phyloP scores from a whole-genome alignment of 2,113 vertebrate species.

The Odocoileus hemionus region DNA sequence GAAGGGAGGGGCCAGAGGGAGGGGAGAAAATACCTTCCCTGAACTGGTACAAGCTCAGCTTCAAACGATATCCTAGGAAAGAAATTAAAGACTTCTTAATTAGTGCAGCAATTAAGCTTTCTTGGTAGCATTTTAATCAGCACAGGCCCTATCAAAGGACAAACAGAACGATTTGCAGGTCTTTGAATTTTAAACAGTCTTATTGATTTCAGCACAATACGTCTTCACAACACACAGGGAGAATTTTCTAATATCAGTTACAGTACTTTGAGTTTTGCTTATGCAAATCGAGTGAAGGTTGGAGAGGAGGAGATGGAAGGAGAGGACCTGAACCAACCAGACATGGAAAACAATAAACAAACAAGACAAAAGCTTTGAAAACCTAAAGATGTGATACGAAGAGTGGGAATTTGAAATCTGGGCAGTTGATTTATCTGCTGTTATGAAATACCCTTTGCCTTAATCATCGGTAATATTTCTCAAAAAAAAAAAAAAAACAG shows the following conservation, averaged over 20 bases:
- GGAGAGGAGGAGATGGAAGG: constrained; percentile 46
- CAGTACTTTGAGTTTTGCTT: constrained; percentile 82
- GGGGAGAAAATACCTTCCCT: constrained; percentile 76
- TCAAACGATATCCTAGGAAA: constrained; percentile 87
- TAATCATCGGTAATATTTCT: constrained; percentile 57
- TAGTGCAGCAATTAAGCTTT: constrained; percentile 90
- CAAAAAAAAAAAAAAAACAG: neutral
- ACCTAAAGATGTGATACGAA: neutral
- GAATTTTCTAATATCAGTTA: constrained; percentile 85
- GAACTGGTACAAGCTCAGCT: constrained; percentile 80
- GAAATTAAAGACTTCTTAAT: constrained; percentile 92
- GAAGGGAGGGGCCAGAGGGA: constrained; percentile 61
- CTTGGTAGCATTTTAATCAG: constrained; percentile 91
- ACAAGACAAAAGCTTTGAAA: constrained; percentile 58
- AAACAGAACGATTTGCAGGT: constrained; percentile 90
- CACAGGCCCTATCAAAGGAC: constrained; percentile 89
- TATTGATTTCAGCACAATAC: constrained; percentile 87
- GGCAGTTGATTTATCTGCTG: constrained; percentile 12
- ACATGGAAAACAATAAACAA: constrained; percentile 55
- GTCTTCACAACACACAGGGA: constrained; percentile 83
- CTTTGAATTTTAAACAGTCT: constrained; percentile 90
- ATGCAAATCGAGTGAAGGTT: constrained; percentile 69
- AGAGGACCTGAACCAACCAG: constrained; percentile 45
- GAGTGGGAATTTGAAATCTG: constrained; percentile 36
- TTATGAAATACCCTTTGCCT: constrained; percentile 53